Base-by-base conservation (phyloP, 2,113 vertebrate genomes). In the Egretta garzetta region DNA sequence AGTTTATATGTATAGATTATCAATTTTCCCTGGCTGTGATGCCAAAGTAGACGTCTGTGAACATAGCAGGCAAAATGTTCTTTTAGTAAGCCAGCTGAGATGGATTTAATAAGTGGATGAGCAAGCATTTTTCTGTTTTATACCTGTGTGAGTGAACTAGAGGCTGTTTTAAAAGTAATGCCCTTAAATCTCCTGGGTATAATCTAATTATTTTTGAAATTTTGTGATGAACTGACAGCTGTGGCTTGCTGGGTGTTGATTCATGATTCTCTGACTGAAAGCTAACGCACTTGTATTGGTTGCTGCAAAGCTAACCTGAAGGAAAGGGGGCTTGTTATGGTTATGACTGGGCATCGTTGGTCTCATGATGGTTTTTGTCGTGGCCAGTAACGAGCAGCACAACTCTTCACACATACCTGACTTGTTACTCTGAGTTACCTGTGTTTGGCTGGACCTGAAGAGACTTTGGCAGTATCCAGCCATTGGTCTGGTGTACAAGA, bases 281-380 rank as follows among this genome's bases (percentile, higher is more conserved):
- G 39, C 64, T 45, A 30, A 4, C 2, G 2, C 37, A 3, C 60
- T 89, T 75, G 39, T 28, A 63, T 75, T 1, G 1, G 9, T 58
- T 83, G 19, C 43, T 91, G 39, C 21, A 56, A 47, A 80, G 14
- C 3, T 60, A 28, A 23, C 27, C 80, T 41, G 30, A 33, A 49
- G 43, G 58, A 83, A 20, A 35, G 59, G 7, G 14, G 9, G 4
- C 27, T 80, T 56, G 15, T 41, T 50, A 2, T 41, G 17, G 18
- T 41, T 50, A 2, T 47, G 14, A 50, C 14, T 35, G 45, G 21
- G 11, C n/a, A 68, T 58, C 7, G 0, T 33, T 39, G 73, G 27
- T 66, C 18, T 66, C 0, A 0, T 41, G n/a, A 43, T 1, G 8
- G 1, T 7, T 30, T 90, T 32, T 68, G 19, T 39, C 33, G 35